Base-by-base conservation (phyloP, 2,888 invertebrate species). In the Spilarctia lutea region DNA sequence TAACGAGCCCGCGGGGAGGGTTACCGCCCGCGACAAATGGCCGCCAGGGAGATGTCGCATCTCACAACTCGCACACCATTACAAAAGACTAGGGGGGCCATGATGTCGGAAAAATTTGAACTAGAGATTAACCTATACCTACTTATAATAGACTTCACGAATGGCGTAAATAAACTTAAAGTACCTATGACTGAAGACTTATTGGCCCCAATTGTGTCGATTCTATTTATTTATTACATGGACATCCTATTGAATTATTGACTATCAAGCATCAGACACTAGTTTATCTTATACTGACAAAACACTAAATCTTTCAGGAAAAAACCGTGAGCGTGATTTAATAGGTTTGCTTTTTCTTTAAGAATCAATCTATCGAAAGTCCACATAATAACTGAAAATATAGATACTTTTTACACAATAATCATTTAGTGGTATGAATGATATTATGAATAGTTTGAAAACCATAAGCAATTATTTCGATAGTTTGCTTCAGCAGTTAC, bases 1-100 rank as follows among this genome's bases (percentile, higher is more conserved):
- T 89, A 93, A 94, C 93, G 93, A 92, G 87, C 77, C 94, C 93
- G 83, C 78, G 42, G 94, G 93, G 94, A 93, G 82, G 77, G 81
- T 76, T 75, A 80, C 82, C 83, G 85, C 85, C 82, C 88, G 87
- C 93, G 93, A 92, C 94, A 94, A 94, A 94, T 93, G 91, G 93
- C 92, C 92, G 88, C 91, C 77, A 83, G 93, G 94, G 93, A 91
- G 86, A 84, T 81, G 82, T 83, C 79, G 79, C 79, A 78, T 76
- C 80, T 81, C 83, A 82, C 80, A 79, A 79, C 78, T 79, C 79
- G 80, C 79, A 74, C 80, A 77, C 81, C 79, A 80, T 81, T 83
- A 73, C 78, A 78, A 76, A 72, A 66, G 80, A 78, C 72, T 85
- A 82, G 75, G 74, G 79, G 81, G 75, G 79, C 83, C 81, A 83